These are phyloP conservation scores for Hemichromis elongatus DNA, from an alignment of 2,113 vertebrate species.

Conservation along the genomic window DNA sequence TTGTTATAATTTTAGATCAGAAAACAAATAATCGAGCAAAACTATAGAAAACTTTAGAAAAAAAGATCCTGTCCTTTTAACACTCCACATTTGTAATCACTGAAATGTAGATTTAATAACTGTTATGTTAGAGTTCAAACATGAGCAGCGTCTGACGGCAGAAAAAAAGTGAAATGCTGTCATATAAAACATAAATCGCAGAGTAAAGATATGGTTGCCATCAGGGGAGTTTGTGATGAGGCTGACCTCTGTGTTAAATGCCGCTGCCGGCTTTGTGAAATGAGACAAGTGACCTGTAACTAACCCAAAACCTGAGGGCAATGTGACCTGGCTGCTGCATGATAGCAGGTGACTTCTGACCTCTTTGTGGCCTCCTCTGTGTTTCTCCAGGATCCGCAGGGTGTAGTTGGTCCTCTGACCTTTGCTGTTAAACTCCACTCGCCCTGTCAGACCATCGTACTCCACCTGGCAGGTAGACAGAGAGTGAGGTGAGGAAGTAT, in stretches of 20 bases:
- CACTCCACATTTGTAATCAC: neutral
- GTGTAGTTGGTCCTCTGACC: slow-evolving; percentile 94
- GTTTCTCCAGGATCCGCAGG: slow-evolving; percentile 86
- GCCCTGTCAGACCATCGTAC: slow-evolving; percentile 89
- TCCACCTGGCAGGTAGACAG: slow-evolving; percentile 78
- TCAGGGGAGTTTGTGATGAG: neutral
- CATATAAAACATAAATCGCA: neutral
- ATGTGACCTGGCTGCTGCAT: slow-evolving; percentile 12
- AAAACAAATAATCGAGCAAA: neutral
- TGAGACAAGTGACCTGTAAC: slow-evolving; percentile 32
- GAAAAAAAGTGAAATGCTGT: neutral
- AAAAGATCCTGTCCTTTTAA: neutral
- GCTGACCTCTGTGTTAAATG: slow-evolving; percentile 36
- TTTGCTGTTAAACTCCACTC: slow-evolving; percentile 94
- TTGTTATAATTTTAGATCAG: neutral
- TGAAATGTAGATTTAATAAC: neutral
- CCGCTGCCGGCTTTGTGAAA: neutral
- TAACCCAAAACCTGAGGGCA: slow-evolving; percentile 8
- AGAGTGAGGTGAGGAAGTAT: neutral
- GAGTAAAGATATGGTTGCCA: neutral
- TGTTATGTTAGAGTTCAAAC: neutral
- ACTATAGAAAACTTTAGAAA: neutral
- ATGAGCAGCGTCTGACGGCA: neutral
- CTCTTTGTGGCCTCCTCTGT: slow-evolving; percentile 85
- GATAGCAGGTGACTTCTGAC: slow-evolving; percentile 65